Evolutionary conservation across 1,140 invertebrate genomes (phyloP).

Genomic region (Gonatopus flavifemur): DNA sequence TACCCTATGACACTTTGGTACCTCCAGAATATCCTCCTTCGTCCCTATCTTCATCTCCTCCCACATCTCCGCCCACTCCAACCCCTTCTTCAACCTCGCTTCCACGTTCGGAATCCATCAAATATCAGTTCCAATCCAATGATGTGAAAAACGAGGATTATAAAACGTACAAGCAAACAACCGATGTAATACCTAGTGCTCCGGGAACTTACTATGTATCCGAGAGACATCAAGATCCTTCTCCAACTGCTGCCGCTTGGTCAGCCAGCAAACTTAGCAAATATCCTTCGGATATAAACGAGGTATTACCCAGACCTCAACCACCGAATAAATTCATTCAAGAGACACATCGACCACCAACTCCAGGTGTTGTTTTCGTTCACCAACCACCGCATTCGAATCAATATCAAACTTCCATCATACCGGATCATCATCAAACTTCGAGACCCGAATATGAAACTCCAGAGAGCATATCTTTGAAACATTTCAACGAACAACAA

Average conservation of each 20-base stretch:
- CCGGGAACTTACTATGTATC: slow-evolving; percentile 39
- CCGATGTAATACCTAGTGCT: neutral
- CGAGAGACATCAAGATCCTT: slow-evolving; percentile 39
- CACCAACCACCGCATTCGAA: slow-evolving; percentile 33
- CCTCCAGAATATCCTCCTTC: slow-evolving; percentile 31
- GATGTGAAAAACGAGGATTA: neutral
- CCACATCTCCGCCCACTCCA: slow-evolving; percentile 6
- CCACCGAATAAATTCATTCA: slow-evolving; percentile 42
- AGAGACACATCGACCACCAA: slow-evolving; percentile 4
- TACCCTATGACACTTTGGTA: slow-evolving; percentile 39
- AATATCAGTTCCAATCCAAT: slow-evolving; percentile 10
- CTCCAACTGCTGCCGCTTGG: slow-evolving; percentile 30
- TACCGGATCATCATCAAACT: slow-evolving; percentile 38
- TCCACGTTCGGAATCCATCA: slow-evolving; percentile 23
- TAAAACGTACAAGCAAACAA: slow-evolving; percentile 2
- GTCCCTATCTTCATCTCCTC: slow-evolving; percentile 15
- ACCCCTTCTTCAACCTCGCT: slow-evolving; percentile 10
- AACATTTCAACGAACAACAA: slow-evolving; percentile 54
- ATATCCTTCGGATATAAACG: slow-evolving; percentile 46
- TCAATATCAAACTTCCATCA: slow-evolving; percentile 37
- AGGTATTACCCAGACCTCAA: slow-evolving; percentile 44
- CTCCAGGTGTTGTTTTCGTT: slow-evolving; percentile 27
- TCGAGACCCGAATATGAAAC: slow-evolving; percentile 45
- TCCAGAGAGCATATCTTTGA: slow-evolving; percentile 50
- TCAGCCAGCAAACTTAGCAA: slow-evolving; percentile 34